Evolutionary conservation across 2,888 invertebrate species (phyloP), one percentile per base, ranked within the genome.

Genomic region (Vesta saturnalis): DNA sequence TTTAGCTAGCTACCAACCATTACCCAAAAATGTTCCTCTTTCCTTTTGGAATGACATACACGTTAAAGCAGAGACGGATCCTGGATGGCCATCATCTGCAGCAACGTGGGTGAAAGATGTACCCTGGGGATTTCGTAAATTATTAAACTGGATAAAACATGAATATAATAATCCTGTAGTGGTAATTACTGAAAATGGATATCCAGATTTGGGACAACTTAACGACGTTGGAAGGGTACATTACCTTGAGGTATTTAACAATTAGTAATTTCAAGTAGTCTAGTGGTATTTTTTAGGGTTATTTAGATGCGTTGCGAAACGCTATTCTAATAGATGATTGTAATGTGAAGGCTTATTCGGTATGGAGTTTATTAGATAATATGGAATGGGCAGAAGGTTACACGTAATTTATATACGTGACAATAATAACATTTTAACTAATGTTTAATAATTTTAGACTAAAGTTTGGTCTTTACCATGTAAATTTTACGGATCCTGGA

Each of bases 311-410:
- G 0, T 60, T 89, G 14, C 82, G 86, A 49, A 75, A 81, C 1
- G 88, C 89, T 0, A 77, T 90, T 0, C 73, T 78, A 0, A 83
- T 86, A 39, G 90, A 91, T 78, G 86, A 86, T 0, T 89, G 89
- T 71, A 85, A 85, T 58, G 86, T 92, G 0, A 79, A 85, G 6
- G 92, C 90, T 0, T 95, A 94, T 78, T 88, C 91, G 0, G 88
- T 90, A 62, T 94, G 94, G 93, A 91, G 91, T 72, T 82, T 95
- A 14, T 86, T 94, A 83, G 94, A 95, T 77, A 93, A 93, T 78
- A 93, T 91, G 81, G 94, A 95, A 81, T 94, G 94, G 94, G 85
- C 86, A 67, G 85, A 87, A 49, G 94, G 94, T 21, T 94, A 88
- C 79, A 88, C 89, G 88, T 91, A 86, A 19, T 5, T 16, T 3